Evolutionary conservation across 2,888 invertebrate genomes (phyloP).

Genomic region (Lepidochrysops patricia): DNA sequence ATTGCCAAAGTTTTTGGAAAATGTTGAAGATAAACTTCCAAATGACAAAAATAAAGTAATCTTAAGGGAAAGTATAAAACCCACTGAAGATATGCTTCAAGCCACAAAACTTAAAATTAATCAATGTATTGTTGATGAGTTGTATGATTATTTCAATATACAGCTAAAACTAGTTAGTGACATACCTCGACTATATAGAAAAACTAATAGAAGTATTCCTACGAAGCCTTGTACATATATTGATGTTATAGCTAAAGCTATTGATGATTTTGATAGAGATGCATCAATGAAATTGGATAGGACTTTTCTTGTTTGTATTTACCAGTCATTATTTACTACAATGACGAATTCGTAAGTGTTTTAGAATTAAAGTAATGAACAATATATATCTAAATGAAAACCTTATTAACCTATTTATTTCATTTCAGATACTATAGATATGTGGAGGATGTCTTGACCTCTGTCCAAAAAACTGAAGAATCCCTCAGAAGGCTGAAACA

Average conservation of each 20-base stretch:
- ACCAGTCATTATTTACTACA: conserved; percentile 57
- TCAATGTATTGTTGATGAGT: conserved; percentile 55
- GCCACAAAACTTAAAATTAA: conserved; percentile 44
- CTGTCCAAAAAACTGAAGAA: conserved; percentile 96
- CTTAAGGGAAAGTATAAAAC: conserved; percentile 40
- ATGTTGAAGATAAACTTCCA: conserved; percentile 41
- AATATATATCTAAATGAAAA: not conserved
- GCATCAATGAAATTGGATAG: conserved; percentile 53
- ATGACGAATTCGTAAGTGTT: conserved; percentile 74
- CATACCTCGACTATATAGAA: conserved; percentile 92
- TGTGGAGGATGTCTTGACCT: conserved; percentile 91
- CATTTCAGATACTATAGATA: conserved; percentile 77
- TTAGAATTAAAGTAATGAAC: not conserved
- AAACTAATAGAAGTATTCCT: conserved; percentile 92
- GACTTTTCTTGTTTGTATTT: conserved; percentile 44
- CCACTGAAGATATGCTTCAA: conserved; percentile 40
- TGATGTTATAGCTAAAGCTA: conserved; percentile 76
- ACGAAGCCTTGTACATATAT: conserved; percentile 87
- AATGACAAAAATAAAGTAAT: conserved; percentile 37
- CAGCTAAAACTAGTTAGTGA: conserved; percentile 90
- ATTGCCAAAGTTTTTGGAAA: conserved; percentile 44
- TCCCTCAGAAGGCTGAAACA: conserved; percentile 92
- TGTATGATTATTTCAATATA: conserved; percentile 60
- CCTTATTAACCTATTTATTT: not conserved
- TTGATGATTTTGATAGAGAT: conserved; percentile 73